These are phyloP conservation scores for Metallyticus violacea DNA, from an alignment of 2,888 invertebrate genomes.

Conservation along the genomic window DNA sequence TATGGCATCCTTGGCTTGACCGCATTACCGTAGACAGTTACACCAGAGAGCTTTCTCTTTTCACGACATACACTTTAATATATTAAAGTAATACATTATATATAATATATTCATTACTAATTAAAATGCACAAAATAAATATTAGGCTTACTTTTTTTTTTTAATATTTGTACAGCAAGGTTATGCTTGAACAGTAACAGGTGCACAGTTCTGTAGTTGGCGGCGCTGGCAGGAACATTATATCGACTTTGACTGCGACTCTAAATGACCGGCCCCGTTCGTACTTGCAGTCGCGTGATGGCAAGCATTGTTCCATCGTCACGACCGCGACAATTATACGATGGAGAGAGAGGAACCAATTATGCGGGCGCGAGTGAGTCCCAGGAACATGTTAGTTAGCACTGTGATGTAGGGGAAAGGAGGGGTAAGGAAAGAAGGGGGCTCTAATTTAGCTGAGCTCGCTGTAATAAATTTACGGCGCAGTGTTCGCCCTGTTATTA, in stretches of 20 bases:
- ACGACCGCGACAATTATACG: neutral
- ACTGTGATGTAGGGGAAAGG: neutral
- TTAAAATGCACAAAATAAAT: too few relatives aligned
- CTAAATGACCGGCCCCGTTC: neutral
- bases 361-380: neutral
- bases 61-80: too few relatives aligned
- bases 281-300: neutral
- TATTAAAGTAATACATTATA: too few relatives aligned
- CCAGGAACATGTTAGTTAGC: neutral
- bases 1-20: too few relatives aligned
- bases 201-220: too few relatives aligned
- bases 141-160: too few relatives aligned
- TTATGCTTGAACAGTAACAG: too few relatives aligned
- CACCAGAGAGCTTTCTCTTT: too few relatives aligned
- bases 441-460: neutral
- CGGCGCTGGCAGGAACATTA: too few relatives aligned
- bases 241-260: neutral
- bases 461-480: conserved; percentile 1
- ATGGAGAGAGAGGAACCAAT: neutral
- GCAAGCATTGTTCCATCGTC: neutral
- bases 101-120: too few relatives aligned
- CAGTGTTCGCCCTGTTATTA: neutral
- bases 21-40: too few relatives aligned
- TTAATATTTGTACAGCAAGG: neutral
- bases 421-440: too few relatives aligned